Conservation (phyloP, 2,797 vertebrate genomes). For the Lates japonicus region DNA sequence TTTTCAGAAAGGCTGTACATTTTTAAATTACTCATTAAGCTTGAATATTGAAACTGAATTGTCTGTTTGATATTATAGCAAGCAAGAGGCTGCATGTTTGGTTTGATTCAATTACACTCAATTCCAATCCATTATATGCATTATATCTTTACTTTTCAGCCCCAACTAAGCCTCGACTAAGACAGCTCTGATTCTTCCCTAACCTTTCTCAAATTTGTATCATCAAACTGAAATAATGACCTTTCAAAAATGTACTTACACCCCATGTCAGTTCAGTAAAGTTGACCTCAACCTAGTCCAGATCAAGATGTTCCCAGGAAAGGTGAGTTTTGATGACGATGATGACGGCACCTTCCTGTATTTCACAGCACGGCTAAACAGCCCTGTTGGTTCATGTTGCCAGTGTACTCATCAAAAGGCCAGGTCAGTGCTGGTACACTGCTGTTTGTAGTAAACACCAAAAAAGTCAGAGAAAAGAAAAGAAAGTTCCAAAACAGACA, state of each 20-base stretch:
- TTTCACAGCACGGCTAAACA: slow-evolving; percentile 39
- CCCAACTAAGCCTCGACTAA: not conserved
- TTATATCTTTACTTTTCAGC: slow-evolving; percentile 1
- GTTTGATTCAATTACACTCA: slow-evolving; percentile 22
- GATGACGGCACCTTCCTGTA: slow-evolving; percentile 21
- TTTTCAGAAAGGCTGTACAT: slow-evolving; percentile 4
- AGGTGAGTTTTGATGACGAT: slow-evolving; percentile 39
- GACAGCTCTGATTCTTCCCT: not conserved
- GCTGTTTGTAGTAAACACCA: slow-evolving; percentile 86
- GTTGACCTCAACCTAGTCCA: slow-evolving; percentile 18
- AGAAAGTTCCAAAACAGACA: slow-evolving; percentile 82
- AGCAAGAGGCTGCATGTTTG: not conserved
- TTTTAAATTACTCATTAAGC: not conserved
- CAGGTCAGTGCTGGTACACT: slow-evolving; percentile 67
- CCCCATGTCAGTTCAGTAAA: not conserved
- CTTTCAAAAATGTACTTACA: not conserved
- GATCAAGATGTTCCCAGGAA: slow-evolving; percentile 36
- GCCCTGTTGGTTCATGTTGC: slow-evolving; percentile 66
- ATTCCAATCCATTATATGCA: slow-evolving; percentile 6
- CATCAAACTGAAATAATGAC: not conserved
- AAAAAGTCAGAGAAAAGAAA: slow-evolving; percentile 63
- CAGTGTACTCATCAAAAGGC: slow-evolving; percentile 70
- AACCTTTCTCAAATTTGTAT: not conserved
- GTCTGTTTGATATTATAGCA: not conserved
- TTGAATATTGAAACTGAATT: slow-evolving; percentile 3